A percentile compares a stretch with the other conserved stretches of the same genome.
phyloP scores from a whole-genome alignment of 2,797 vertebrate genomes.

The Notamacropus eugenii region DNA sequence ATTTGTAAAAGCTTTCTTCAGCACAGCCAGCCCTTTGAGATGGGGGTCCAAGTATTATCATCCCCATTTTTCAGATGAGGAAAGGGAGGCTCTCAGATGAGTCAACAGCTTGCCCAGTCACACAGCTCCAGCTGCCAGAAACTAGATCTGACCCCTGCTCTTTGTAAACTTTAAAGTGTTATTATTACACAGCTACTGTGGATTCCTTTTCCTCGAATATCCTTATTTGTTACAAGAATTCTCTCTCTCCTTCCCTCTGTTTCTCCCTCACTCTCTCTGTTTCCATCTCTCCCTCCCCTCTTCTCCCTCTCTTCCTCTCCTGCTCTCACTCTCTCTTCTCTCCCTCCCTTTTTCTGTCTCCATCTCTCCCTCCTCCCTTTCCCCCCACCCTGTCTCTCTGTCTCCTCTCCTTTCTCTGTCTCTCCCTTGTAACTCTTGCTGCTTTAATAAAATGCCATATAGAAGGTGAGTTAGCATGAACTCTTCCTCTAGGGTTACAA shows the following conservation, averaged over 20 bases:
- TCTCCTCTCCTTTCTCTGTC: not conserved
- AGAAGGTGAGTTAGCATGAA: not conserved
- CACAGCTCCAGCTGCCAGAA: not conserved
- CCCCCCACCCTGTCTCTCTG: not conserved
- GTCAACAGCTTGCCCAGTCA: not conserved
- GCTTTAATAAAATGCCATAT: not conserved
- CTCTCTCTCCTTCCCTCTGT: not conserved
- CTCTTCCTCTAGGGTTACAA: not conserved
- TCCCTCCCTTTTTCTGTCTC: not conserved
- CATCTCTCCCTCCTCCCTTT: not conserved
- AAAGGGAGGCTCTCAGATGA: not conserved
- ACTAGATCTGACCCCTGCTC: not conserved
- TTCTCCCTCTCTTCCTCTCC: too few relatives aligned
- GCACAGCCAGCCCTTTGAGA: not conserved
- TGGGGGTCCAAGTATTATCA: not conserved
- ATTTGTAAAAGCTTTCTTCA: not conserved
- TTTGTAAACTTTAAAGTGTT: not conserved
- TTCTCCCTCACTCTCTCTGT: too few relatives aligned
- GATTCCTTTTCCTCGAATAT: not conserved
- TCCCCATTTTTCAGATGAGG: not conserved
- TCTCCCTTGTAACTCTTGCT: not conserved
- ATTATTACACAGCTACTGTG: not conserved
- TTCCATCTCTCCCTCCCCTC: too few relatives aligned
- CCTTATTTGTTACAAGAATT: not conserved
- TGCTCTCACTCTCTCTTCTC: fast-evolving